These are phyloP conservation scores for Chamaetylas fuelleborni DNA, from an alignment of 2,113 vertebrate species.

Conservation along the genomic window DNA sequence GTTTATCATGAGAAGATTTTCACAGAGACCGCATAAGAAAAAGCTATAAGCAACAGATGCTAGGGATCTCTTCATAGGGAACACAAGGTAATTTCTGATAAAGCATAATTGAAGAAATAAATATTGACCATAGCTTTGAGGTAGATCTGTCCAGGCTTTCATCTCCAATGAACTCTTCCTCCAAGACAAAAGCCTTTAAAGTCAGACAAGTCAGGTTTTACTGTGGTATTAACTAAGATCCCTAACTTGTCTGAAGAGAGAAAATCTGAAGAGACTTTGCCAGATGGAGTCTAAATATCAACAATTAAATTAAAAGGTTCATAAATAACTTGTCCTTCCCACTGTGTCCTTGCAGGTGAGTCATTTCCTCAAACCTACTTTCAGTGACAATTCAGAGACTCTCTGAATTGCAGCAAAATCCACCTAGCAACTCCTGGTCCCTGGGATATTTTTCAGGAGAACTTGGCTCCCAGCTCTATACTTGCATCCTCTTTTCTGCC, in stretches of 20 bases:
- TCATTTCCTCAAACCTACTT: background rate
- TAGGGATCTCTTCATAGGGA: background rate
- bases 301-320: constrained; percentile 15
- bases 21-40: background rate
- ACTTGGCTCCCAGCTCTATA: background rate
- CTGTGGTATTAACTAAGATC: background rate
- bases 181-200: background rate
- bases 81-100: background rate
- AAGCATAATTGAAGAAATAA: background rate
- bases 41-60: background rate
- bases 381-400: background rate
- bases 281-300: constrained; percentile 20
- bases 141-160: background rate
- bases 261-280: background rate
- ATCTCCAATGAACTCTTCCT: background rate
- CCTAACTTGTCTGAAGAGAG: background rate
- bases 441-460: background rate
- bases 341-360: constrained; percentile 23
- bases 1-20: background rate
- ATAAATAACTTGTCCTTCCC: constrained; percentile 7
- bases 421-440: background rate
- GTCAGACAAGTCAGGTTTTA: background rate
- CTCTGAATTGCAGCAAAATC: background rate
- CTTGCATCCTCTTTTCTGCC: background rate
- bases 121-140: background rate